Conservation (phyloP, 2,888 invertebrate species). For the Caenorhabditis plicata region DNA sequence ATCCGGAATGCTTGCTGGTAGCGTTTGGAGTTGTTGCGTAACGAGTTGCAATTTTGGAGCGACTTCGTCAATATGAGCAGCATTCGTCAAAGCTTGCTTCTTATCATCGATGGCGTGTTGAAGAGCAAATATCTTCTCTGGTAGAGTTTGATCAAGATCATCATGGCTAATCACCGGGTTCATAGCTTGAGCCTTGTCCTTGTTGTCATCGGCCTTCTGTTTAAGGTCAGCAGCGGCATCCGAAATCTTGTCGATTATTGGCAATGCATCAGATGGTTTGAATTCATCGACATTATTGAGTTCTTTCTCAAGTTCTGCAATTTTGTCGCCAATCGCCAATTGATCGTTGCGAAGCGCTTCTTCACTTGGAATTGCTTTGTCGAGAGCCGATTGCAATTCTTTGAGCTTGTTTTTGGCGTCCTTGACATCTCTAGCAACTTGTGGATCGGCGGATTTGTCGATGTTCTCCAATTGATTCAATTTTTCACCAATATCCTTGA, state of each 20-base stretch:
- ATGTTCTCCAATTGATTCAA: not conserved
- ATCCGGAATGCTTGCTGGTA: conserved; percentile 16
- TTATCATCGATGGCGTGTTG: conserved; percentile 14
- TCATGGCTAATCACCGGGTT: conserved; percentile 9
- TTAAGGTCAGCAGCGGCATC: conserved; percentile 11
- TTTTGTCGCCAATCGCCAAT: not conserved
- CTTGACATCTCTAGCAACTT: conserved; percentile 10
- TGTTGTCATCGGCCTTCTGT: conserved; percentile 5
- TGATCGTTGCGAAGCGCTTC: conserved; percentile 5
- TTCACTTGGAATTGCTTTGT: conserved; percentile 6
- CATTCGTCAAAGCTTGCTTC: conserved; percentile 13
- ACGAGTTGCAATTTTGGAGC: conserved; percentile 31
- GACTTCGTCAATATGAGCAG: conserved; percentile 18
- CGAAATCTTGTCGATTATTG: conserved; percentile 13
- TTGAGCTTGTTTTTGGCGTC: conserved; percentile 15
- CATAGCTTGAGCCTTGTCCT: conserved; percentile 1
- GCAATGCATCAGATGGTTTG: conserved; percentile 3
- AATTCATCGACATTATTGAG: not conserved
- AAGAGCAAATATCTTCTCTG: conserved; percentile 2
- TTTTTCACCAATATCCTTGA: conserved; percentile 4
- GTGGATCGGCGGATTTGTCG: conserved; percentile 4
- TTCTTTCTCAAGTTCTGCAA: not conserved
- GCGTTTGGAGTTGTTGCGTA: conserved; percentile 20
- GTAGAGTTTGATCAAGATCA: conserved; percentile 10
- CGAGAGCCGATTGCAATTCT: conserved; percentile 3